These are phyloP conservation scores for Hippocampus kuda DNA, from an alignment of 2,797 vertebrate genomes.

Conservation along the genomic window DNA sequence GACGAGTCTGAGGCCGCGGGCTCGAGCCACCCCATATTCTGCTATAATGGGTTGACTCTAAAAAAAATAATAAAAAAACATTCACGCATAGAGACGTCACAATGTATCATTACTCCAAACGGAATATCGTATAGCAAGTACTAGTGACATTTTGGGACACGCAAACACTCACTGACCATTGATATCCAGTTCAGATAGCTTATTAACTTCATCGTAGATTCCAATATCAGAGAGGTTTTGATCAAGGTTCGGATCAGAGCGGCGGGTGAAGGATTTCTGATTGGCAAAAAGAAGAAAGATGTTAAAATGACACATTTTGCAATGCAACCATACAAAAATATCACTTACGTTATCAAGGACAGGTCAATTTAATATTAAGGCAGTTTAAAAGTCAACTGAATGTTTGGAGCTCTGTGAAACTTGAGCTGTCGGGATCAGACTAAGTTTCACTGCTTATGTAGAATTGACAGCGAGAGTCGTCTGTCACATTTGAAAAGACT, in stretches of 20 bases:
- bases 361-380: neutral
- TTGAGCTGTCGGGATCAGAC: neutral
- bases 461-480: neutral
- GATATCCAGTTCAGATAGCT: constrained; percentile 61
- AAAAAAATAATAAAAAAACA: constrained; percentile 15
- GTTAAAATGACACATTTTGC: neutral
- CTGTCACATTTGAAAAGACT: neutral
- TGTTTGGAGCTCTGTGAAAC: neutral
- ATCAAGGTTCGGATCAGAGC: constrained; percentile 66
- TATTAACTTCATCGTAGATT: constrained; percentile 84
- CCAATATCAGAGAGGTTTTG: constrained; percentile 62
- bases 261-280: constrained; percentile 75
- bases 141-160: neutral
- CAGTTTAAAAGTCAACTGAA: neutral
- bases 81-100: constrained; percentile 2
- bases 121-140: neutral
- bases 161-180: constrained; percentile 45
- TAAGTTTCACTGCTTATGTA: neutral
- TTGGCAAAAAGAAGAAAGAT: constrained; percentile 7
- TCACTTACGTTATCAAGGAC: neutral
- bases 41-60: constrained; percentile 72
- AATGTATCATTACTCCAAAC: neutral
- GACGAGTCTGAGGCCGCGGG: constrained; percentile 53
- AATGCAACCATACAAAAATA: neutral
- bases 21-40: constrained; percentile 79